Evolutionary conservation across 2,797 vertebrate species (phyloP), one percentile per base, ranked within the genome.

Genomic region (Lepus oiostolus): DNA sequence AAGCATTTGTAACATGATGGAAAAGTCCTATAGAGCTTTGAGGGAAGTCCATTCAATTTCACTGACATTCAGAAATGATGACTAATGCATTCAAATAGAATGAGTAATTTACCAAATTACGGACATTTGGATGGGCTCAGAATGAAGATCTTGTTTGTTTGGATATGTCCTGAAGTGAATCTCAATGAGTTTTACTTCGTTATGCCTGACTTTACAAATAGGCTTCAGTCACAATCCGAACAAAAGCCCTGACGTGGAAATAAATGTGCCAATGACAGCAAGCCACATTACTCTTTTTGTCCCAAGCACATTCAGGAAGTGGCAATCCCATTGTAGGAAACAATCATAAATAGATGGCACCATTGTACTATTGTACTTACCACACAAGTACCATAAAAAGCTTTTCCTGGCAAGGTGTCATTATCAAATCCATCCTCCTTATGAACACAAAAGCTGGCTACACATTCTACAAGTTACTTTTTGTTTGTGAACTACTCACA

Each of bases 81-180:
- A 96, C 71, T 94, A 92, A 54, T 82, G 85, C 28, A 97, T 79
- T 54, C 91, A 94, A 96, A 94, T 32, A 30, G 77, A 97, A 97
- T 95, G 16, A 93, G 81, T 87, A 96, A 96, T 97, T 98, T 98
- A 74, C 54, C 97, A 98, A 98, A 97, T 98, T 97, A n/a, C 3
- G 42, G 81, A 79, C 50, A 92, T 26, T 96, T 95, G 96, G 94
- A 95, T 95, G 85, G 79, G 93, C 95, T 91, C 70, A 85, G 88
- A 97, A 98, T 98, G 96, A 84, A 95, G 81, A 95, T 95, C 93
- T 58, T 95, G 75, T 71, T 97, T 98, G 81, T 96, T 96, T 97
- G 32, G 67, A 54, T 96, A 67, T 71, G 96, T 94, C 88, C 96
- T 96, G 95, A 97, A 97, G 35, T 63, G 91, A 97, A 96, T 93